Evolutionary conservation across 2,888 invertebrate genomes (phyloP), one percentile per base, ranked within the genome.

Genomic region (Ctena decussata): DNA sequence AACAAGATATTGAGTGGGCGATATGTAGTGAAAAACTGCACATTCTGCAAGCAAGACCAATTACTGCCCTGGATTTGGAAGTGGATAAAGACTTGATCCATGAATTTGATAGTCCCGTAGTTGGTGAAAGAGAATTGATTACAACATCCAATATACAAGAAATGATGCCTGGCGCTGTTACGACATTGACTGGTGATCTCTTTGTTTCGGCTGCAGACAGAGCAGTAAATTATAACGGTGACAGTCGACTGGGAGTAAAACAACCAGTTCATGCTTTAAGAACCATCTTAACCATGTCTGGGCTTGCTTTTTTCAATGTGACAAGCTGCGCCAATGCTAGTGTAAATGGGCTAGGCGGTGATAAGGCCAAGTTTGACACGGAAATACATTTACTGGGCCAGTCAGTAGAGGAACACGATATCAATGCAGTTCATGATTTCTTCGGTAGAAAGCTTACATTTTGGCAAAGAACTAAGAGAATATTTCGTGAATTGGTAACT

Each of bases 41-140:
- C n/a, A 73, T 80, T 0, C 24, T 80, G 21, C 80, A 80, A 44
- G 32, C 80, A 11, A 57, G 80, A n/a, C 72, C 80, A 0, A 80
- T 80, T 15, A 37, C 69, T 24, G 39, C 44, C 5, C 15, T 60
- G 15, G 74, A 44, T n/a, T 15, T 24, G 6, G 80, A 80, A 24
- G 60, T 41, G 32, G 65, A 80, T 6, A 46, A 73, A 21, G 80
- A 80, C 8, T 5, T 80, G n/a, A 32, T 74, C 15, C 80, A 80
- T 37, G 80, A 80, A 44, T 80, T 80, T 44, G 80, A 80, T 30
- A 80, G 44, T 24, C 80, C 80, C 12, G 60, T 35, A 11, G 27
- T 49, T 11, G 32, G 65, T 12, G 60, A 44, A 15, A 60, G 57
- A 46, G 65, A 46, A n/a, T 27, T 60, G 2, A 21, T 80, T 24